Base-by-base conservation (phyloP, 37 sponge, comb jelly and placozoan species). In the Bolinopsis microptera region DNA sequence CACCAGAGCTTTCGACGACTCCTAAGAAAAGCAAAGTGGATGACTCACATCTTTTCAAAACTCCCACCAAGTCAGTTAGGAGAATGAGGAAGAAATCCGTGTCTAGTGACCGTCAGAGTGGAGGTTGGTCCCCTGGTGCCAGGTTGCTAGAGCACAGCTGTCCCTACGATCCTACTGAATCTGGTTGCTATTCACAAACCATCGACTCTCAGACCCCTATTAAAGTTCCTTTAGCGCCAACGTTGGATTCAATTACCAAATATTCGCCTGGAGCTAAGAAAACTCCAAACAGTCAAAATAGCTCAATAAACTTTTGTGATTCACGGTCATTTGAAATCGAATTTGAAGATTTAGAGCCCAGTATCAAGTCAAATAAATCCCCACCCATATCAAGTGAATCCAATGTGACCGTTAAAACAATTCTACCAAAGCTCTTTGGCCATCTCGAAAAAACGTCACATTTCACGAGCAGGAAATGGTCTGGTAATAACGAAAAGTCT, bases 151-250 rank as follows among this genome's bases (percentile, higher is more conserved):
- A 86, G 16, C 90, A 41, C 16, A 86, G 90, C 30, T 86, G 90
- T 86, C 90, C 90, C 30, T 86, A 86, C 36, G 90, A 86, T 40
- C 90, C 90, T 41, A 86, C 61, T 26, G 90, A 86, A 86, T 41
- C 90, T 0, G 90, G 90, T 3, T 86, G 90, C 24, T 86, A 86
- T 86, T 86, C 90, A 39, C 25, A 24, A 39, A 41, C 41, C 39
- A 30, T 86, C 25, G 90, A 86, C 1, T 27, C 41, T 39, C 34
- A 77, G 9, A 32, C 35, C 37, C 80, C 80, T 9, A 27, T 77
- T 32, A 35, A 77, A 32, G 80, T 77, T 9, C 80, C 80, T 0
- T 32, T 77, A 33, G 80, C 80, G 16, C 80, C 80, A 21, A 34
- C 80, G 2, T 32, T 77, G 33, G 80, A 77, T 32, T 77, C 80